Evolutionary conservation across 1,140 invertebrate species (phyloP), one percentile per base, ranked within the genome.

Genomic region (Sarcophaga bullata): DNA sequence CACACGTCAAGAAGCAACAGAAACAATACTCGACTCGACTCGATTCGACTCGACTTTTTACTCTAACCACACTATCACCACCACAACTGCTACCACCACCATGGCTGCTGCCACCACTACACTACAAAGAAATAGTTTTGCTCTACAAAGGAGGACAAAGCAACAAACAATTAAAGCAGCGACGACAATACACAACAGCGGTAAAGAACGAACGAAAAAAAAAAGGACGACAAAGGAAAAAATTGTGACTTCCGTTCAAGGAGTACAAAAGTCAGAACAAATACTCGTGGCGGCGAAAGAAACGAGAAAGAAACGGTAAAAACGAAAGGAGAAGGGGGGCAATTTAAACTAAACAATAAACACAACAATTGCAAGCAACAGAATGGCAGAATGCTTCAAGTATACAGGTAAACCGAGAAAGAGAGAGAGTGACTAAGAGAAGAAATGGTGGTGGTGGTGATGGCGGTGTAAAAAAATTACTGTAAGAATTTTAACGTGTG

Each of bases 1-100:
- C 47, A 48, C 73, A 76, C 73, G 73, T 49, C 73, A 76, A 76
- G 47, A 76, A 76, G 46, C 73, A 76, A 76, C 73, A 76, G 25
- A 37, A 76, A 48, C 73, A 48, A 76, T n/a, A 49, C 46, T 49
- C 47, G 15, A n/a, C 13, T 5, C n/a, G n/a, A n/a, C n/a, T n/a
- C n/a, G n/a, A n/a, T n/a, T n/a, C n/a, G n/a, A 58, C 11, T 58
- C 50, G 50, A 52, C 9, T 52, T 10, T 52, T 10, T 52, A 13
- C 6, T 52, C 6, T 68, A 17, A 68, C 62, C 17, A 68, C 62
- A 7, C 58, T 62, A n/a, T 15, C 7, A n/a, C 58, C 13, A 52
- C 9, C 50, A 52, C 9, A 3, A 52, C 13, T 13, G 6, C 13
- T 10, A 52, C 6, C 6, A 10, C 13, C 8, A 52, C 8, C 50